These are phyloP conservation scores for Popillia japonica DNA, from an alignment of 1,140 invertebrate genomes.

Conservation along the genomic window DNA sequence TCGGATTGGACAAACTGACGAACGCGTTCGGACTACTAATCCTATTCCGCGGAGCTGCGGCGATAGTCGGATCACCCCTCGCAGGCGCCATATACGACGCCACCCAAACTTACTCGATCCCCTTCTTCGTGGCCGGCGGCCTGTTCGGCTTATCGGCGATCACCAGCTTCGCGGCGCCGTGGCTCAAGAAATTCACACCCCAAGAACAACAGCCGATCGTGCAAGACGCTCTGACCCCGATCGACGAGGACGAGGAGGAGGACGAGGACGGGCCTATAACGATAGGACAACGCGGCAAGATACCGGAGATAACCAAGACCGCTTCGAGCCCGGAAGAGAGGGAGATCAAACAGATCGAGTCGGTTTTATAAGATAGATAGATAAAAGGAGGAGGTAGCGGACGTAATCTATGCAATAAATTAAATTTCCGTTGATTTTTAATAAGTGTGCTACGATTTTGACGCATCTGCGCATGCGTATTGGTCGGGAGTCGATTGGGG, in stretches of 20 bases:
- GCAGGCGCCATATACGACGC: constrained; percentile 89
- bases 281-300: constrained; percentile 61
- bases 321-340: constrained; percentile 67
- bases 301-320: constrained; percentile 62
- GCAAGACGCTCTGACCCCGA: constrained; percentile 76
- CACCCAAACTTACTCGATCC: constrained; percentile 83
- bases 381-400: neutral
- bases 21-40: constrained; percentile 97
- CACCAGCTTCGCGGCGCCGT: constrained; percentile 85
- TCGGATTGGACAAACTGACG: constrained; percentile 94
- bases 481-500: too few species aligned
- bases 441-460: neutral
- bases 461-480: neutral
- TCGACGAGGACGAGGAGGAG: constrained; percentile 81
- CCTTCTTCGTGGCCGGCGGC: constrained; percentile 91
- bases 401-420: neutral
- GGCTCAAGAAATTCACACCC: constrained; percentile 69
- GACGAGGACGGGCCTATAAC: constrained; percentile 79
- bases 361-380: constrained; percentile 65
- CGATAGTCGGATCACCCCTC: constrained; percentile 83
- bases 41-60: constrained; percentile 91
- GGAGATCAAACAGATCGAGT: constrained; percentile 73
- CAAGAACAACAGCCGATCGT: constrained; percentile 65
- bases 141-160: constrained; percentile 87
- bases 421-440: neutral